Base-by-base conservation (phyloP, 2,797 vertebrate genomes). In the Todus mexicanus region DNA sequence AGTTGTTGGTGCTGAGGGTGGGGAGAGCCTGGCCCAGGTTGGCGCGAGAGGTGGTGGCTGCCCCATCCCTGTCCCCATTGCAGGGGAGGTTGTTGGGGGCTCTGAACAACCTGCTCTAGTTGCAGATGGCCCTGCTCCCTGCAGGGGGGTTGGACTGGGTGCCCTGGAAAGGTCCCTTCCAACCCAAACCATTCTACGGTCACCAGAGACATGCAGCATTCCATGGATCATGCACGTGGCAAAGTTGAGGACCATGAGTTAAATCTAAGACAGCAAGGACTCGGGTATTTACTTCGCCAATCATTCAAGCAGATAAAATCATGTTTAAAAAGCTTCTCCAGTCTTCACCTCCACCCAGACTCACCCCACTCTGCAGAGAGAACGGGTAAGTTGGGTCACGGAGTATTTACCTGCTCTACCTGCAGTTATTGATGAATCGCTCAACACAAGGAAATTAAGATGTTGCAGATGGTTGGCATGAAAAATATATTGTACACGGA, bases 391-490 rank as follows among this genome's bases (percentile, higher is more conserved):
- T 21, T 25, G 31, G 48, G 48, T 61, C 40, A 69, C 3, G 1
- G 20, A 54, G 10, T 3, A 9, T 66, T 45, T 87, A 76, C 77
- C 33, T 76, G 38, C 74, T 50, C 79, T 74, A 69, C 56, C 5
- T 4, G 48, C 16, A 47, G 47, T 64, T 85, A 53, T 26, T 77
- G 84, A 91, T 42, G 72, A 84, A 42, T 71, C 27, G 45, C 51
- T 90, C 74, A 22, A 4, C 0, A 10, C 43, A 26, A 65, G 25
- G 81, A 76, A 71, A 61, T 60, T 29, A 87, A 95, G 92, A 94
- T 72, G 85, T 15, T 92, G 70, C 87, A 93, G 90, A 92, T 92
- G 94, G 65, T 14, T 82, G 86, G 64, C 64, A 42, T 2, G 38
- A 85, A 57, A 90, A 90, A 66, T 6, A 22, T 9, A 17, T 68